Base-by-base conservation (phyloP, 2,113 vertebrate genomes). In the Silurus glanis region DNA sequence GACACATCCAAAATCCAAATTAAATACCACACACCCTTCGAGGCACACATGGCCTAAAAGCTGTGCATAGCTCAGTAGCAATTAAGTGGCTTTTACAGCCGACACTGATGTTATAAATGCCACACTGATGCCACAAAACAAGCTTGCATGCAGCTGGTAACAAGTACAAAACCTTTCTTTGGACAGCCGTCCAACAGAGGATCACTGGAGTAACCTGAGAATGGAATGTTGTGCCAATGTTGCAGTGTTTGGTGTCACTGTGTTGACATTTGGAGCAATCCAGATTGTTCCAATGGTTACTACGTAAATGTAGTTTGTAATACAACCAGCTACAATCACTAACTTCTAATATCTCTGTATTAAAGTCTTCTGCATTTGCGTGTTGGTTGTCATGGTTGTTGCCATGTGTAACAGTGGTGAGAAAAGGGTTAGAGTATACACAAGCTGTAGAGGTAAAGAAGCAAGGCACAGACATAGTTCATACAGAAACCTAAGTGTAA, bases 21-120 rank as follows among this genome's bases (percentile, higher is more conserved):
- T 45, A 59, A 74, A 56, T 71, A 28, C 5, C 67, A 47, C 66
- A 55, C 64, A 72, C 47, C 64, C 49, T 66, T 5, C 21, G 8
- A 71, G 51, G 66, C 51, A 45, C 55, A 59, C 76, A 59, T 80
- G 16, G 12, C 37, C 17, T 59, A 25, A 2, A 80, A 45, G 25
- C 28, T 69, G 12, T 6, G 14, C 55, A 56, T 9, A 47, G 12
- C 25, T 2, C 0, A n/a, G 37, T 62, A 9, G 23, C 67, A 84
- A 72, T 74, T 47, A 74, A 74, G 25, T 23, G 21, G 61, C 67
- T 72, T 37, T 84, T 59, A 84, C 83, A 74, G 21, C 55, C 37
- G 58, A 17, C 83, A 49, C 55, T 47, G 67, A 72, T 58, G 83
- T 84, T 37, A 59, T 6, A 74, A 59, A 74, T 84, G 67, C 83